These are phyloP conservation scores for Penaeus japonicus DNA, from an alignment of 1,140 invertebrate species.

Conservation along the genomic window DNA sequence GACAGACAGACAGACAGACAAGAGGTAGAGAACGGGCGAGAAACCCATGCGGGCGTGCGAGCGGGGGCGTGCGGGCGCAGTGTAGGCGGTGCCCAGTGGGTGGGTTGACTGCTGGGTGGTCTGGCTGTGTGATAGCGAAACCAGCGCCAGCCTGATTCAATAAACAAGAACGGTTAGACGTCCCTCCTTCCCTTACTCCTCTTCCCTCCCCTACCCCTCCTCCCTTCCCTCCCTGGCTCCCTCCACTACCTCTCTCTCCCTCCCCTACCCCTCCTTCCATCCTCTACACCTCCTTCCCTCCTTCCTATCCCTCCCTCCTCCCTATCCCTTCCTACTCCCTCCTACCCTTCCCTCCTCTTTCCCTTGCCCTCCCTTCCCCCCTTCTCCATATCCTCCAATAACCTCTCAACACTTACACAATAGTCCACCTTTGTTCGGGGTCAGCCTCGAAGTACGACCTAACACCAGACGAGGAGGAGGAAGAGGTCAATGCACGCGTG, in stretches of 20 bases:
- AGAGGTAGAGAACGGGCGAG: neutral
- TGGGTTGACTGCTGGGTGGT: conserved; percentile 44
- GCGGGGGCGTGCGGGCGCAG: neutral
- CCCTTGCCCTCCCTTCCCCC: neutral
- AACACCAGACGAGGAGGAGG: no score
- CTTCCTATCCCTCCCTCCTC: neutral
- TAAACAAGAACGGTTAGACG: conserved; percentile 42
- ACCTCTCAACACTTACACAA: no score
- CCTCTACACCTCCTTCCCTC: neutral
- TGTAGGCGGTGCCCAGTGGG: neutral
- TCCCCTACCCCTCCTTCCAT: neutral
- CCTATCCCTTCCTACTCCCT: neutral
- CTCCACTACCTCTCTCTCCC: neutral
- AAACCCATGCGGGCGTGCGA: neutral
- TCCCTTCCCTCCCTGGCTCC: neutral
- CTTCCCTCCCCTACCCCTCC: neutral
- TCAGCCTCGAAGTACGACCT: no score
- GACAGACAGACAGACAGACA: neutral
- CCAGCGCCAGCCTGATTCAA: conserved; percentile 49
- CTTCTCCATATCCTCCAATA: neutral
- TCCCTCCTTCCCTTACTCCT: neutral
- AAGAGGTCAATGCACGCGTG: no score
- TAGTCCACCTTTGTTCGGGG: no score
- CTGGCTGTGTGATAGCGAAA: conserved; percentile 52
- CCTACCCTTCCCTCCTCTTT: neutral